These are phyloP conservation scores for Myrmecobius fasciatus DNA, from an alignment of 2,113 vertebrate species.

Conservation along the genomic window DNA sequence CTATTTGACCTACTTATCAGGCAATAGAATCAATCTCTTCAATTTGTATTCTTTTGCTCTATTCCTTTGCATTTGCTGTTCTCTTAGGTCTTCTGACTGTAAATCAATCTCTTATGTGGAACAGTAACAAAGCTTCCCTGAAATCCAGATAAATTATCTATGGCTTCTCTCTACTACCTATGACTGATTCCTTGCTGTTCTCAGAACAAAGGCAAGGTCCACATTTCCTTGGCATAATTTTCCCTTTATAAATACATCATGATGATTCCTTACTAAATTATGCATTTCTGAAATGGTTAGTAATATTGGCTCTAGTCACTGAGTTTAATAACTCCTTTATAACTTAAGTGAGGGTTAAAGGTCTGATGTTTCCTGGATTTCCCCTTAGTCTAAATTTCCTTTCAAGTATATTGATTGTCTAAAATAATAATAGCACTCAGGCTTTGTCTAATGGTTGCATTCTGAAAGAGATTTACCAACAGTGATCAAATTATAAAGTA, in stretches of 20 bases:
- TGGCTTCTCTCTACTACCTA: not conserved
- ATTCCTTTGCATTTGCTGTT: not conserved
- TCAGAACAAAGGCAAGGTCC: not conserved
- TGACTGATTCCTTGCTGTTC: not conserved
- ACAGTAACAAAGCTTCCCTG: constrained; percentile 10
- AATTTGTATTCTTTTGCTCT: not conserved
- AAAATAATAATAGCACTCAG: not conserved
- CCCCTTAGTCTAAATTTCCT: not conserved
- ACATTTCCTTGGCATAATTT: not conserved
- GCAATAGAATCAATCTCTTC: not conserved
- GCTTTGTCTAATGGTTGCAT: not conserved
- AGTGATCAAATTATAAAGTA: too few species aligned
- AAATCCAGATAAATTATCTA: constrained; percentile 41
- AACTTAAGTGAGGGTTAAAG: not conserved
- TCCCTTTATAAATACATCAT: not conserved
- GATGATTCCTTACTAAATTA: not conserved
- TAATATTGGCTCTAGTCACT: not conserved
- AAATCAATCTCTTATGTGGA: constrained; percentile 40
- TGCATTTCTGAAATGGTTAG: not conserved
- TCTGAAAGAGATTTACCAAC: not conserved
- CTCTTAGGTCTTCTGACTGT: not conserved
- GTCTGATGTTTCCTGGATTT: not conserved
- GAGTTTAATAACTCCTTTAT: not conserved
- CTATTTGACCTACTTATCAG: constrained; percentile 18
- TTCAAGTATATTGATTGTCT: not conserved